Evolutionary conservation across 2,113 vertebrate species (phyloP).

Genomic region (Spea multiplicata): DNA sequence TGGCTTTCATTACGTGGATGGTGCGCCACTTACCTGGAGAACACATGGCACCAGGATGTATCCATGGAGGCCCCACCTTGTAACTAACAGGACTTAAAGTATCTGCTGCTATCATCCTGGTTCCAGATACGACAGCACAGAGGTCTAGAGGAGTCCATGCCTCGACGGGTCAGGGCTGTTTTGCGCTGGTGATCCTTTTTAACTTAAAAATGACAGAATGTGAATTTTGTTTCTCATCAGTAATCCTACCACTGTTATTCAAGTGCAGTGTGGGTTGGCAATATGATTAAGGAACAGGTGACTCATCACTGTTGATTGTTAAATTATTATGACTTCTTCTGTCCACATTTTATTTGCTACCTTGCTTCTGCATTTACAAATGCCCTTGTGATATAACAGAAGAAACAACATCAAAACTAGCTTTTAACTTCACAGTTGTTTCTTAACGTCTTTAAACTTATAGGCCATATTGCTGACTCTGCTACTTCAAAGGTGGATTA

Average conservation of each 20-base stretch:
- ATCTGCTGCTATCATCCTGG: too few species aligned
- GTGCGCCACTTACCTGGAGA: too few species aligned
- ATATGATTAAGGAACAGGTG: not conserved
- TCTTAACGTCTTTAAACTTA: constrained; percentile 79
- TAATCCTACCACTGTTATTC: not conserved
- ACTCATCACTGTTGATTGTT: not conserved
- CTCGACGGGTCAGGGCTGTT: too few species aligned
- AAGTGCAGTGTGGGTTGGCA: not conserved
- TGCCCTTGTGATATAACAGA: constrained; percentile 72
- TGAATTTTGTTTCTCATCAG: too few species aligned
- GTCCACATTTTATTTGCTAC: constrained; percentile 59
- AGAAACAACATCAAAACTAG: constrained; percentile 79
- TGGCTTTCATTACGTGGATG: too few species aligned
- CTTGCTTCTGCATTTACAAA: constrained; percentile 59
- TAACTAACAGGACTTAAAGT: too few species aligned
- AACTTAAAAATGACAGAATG: too few species aligned
- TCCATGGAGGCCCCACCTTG: too few species aligned
- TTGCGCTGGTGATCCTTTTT: too few species aligned
- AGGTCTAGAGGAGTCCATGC: too few species aligned
- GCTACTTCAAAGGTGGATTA: constrained; percentile 75
- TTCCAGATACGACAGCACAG: too few species aligned
- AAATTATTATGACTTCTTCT: constrained; percentile 54
- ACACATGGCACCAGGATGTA: too few species aligned
- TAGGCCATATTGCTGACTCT: constrained; percentile 72
- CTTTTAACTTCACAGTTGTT: constrained; percentile 78